phyloP scores from a whole-genome alignment of 2,888 invertebrate genomes.

The Brenthis ino region DNA sequence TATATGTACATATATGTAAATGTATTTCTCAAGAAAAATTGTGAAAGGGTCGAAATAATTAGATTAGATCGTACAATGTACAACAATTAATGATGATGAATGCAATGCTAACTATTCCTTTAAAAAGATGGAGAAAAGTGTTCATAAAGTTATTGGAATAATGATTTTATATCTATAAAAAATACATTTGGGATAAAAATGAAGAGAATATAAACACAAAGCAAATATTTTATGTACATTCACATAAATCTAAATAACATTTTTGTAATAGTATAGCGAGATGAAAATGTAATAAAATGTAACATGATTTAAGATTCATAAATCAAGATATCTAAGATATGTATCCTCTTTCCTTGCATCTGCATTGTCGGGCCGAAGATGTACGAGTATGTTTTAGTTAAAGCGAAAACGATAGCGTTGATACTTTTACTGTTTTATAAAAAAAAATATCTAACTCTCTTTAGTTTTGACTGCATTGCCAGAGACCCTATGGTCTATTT shows the following conservation, averaged over 20 bases:
- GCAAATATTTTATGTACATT: background rate
- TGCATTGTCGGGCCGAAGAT: slow-evolving; percentile 18
- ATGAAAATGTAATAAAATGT: slow-evolving; percentile 9
- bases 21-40: too few relatives aligned
- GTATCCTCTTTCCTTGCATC: slow-evolving; percentile 6
- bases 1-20: too few relatives aligned
- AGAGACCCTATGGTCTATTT: too few relatives aligned
- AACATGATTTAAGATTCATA: slow-evolving; percentile 9
- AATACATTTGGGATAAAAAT: background rate
- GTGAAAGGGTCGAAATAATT: too few relatives aligned
- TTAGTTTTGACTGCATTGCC: too few relatives aligned
- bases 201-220: background rate
- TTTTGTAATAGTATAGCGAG: slow-evolving; percentile 3
- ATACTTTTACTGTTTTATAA: background rate
- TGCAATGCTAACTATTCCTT: too few relatives aligned
- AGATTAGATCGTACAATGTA: too few relatives aligned
- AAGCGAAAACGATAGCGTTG: background rate
- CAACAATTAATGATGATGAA: too few relatives aligned
- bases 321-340: slow-evolving; percentile 19
- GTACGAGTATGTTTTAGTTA: slow-evolving; percentile 10
- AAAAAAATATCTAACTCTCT: too few relatives aligned
- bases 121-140: too few relatives aligned
- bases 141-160: too few relatives aligned
- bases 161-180: too few relatives aligned
- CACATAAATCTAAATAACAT: background rate